Evolutionary conservation across 2,113 vertebrate genomes (phyloP).

Genomic region (Ia io): DNA sequence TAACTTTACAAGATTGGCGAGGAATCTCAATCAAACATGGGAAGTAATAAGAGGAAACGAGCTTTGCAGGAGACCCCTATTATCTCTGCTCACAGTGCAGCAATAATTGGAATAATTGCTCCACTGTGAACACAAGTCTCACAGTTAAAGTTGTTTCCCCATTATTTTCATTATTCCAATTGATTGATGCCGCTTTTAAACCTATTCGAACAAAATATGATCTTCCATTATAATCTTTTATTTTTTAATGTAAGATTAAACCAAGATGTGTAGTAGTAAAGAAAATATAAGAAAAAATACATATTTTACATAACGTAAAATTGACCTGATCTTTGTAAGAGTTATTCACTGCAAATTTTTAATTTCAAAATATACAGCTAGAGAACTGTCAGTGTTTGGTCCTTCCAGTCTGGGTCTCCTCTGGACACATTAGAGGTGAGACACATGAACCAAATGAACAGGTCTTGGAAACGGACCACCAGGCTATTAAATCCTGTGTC

Average conservation of each 20-base stretch:
- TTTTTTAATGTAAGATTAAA: conserved; percentile 46
- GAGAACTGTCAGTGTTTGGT: neutral
- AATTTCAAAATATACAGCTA: neutral
- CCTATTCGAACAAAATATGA: conserved; percentile 41
- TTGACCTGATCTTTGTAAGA: conserved; percentile 16
- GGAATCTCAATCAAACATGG: neutral
- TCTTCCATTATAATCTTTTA: conserved; percentile 25
- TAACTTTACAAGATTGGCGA: neutral
- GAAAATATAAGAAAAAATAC: conserved; percentile 13
- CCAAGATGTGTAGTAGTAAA: neutral
- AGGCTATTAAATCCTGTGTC: neutral
- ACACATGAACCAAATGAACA: neutral
- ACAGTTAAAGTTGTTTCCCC: conserved; percentile 25
- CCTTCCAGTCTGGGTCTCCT: neutral
- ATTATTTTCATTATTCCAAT: conserved; percentile 63
- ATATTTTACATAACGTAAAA: neutral
- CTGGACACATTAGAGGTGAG: neutral
- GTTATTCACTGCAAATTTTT: neutral
- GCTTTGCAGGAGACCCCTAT: neutral
- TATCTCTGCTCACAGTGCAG: conserved; percentile 19
- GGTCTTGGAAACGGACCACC: conserved; percentile 1
- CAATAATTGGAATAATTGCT: conserved; percentile 56
- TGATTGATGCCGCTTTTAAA: conserved; percentile 57
- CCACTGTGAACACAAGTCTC: neutral
- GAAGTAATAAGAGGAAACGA: conserved; percentile 11